Evolutionary conservation across 2,888 invertebrate species (phyloP).

Genomic region (Meloe dianella): DNA sequence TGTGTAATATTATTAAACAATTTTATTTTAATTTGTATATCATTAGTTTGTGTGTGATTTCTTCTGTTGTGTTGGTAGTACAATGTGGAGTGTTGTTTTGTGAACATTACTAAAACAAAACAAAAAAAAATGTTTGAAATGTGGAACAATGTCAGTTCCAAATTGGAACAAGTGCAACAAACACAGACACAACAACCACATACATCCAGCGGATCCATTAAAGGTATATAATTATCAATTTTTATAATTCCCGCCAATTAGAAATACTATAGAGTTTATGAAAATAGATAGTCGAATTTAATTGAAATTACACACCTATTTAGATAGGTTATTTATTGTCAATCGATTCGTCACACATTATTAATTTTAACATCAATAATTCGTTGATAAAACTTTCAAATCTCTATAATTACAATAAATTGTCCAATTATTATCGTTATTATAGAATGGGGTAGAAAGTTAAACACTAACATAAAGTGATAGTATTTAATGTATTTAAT

Average conservation of each 20-base stretch:
- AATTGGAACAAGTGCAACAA: constrained; percentile 73
- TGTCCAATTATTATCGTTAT: not conserved
- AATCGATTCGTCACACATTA: not conserved
- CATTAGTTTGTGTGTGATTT: not conserved
- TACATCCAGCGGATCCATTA: constrained; percentile 82
- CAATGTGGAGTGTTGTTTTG: constrained; percentile 9
- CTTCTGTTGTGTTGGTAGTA: not conserved
- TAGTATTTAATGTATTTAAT: not conserved
- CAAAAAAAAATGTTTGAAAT: constrained; percentile 76
- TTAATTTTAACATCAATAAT: not conserved
- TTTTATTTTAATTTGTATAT: not conserved
- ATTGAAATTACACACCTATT: constrained; percentile 1
- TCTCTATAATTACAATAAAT: not conserved
- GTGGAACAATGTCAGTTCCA: constrained; percentile 80
- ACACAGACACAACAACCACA: constrained; percentile 73
- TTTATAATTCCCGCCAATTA: not conserved
- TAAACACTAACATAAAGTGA: not conserved
- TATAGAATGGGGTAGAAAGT: constrained; percentile 7
- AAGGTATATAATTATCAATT: constrained; percentile 64
- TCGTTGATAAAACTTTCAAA: not conserved
- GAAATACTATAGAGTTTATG: not conserved
- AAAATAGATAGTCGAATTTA: not conserved
- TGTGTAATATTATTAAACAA: not conserved
- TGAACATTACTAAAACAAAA: constrained; percentile 47
- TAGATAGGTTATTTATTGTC: not conserved